A percentile compares a stretch with the other conserved stretches of the same genome.
Conservation (phyloP, 2,797 vertebrate genomes). For the Sciurus vulgaris region DNA sequence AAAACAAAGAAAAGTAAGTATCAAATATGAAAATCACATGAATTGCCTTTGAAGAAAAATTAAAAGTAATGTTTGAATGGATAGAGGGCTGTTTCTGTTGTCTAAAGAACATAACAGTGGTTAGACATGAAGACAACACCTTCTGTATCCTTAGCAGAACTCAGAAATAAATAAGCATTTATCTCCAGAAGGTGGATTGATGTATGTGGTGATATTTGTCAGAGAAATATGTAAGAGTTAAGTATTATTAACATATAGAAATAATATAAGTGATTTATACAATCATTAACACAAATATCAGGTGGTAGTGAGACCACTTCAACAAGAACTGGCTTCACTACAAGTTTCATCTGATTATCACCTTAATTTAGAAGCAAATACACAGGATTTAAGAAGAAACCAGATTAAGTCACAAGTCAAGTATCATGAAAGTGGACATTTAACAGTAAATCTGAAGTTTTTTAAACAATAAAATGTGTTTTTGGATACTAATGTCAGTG, state of each 20-base stretch:
- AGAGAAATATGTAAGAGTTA: neutral
- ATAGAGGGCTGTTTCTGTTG: neutral
- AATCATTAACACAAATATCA: constrained; percentile 79
- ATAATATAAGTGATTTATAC: neutral
- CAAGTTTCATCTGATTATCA: constrained; percentile 94
- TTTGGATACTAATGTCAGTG: neutral
- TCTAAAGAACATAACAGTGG: neutral
- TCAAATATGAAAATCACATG: neutral
- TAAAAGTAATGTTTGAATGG: neutral
- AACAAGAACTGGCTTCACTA: constrained; percentile 95
- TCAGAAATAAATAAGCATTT: neutral
- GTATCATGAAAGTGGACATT: constrained; percentile 86
- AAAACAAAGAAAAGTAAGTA: constrained; percentile 93
- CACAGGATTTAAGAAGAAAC: constrained; percentile 91
- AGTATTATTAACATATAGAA: neutral
- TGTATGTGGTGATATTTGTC: neutral
- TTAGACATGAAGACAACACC: neutral
- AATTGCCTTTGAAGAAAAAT: neutral
- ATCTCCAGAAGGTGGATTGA: neutral
- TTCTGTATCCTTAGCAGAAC: neutral
- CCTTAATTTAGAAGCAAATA: constrained; percentile 94
- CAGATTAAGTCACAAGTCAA: constrained; percentile 91
- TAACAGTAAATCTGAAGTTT: constrained; percentile 16
- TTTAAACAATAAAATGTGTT: neutral
- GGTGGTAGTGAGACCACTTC: constrained; percentile 92